Conservation (phyloP, 1,140 invertebrate species). For the Drosophila varians region DNA sequence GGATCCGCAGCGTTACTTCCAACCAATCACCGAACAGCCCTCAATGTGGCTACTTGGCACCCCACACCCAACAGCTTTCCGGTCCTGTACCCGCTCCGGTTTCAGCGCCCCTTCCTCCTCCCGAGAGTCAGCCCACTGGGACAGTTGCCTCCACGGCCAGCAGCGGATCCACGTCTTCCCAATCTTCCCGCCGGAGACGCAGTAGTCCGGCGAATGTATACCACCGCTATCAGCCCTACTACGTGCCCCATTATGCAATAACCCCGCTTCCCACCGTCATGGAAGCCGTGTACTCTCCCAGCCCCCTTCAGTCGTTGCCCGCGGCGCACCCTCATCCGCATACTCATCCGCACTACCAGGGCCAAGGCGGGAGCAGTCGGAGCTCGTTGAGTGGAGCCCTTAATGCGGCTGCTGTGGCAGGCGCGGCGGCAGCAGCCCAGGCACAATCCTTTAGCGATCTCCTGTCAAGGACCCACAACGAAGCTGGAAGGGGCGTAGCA, state of each 20-base stretch:
- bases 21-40: conserved; percentile 55
- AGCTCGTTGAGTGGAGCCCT: conserved; percentile 63
- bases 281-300: conserved; percentile 40
- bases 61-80: conserved; percentile 12
- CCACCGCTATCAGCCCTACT: conserved; percentile 65
- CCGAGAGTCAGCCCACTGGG: conserved; percentile 4
- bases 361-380: conserved; percentile 62
- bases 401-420: conserved; percentile 68
- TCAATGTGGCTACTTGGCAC: conserved; percentile 50
- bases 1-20: conserved; percentile 65
- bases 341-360: conserved; percentile 55
- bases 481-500: not conserved
- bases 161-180: conserved; percentile 12
- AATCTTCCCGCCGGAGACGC: conserved; percentile 26
- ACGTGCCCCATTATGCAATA: conserved; percentile 63
- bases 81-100: conserved; percentile 13
- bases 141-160: conserved; percentile 4
- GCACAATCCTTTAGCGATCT: conserved; percentile 64
- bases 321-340: conserved; percentile 13
- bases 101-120: not conserved
- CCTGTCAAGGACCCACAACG: conserved; percentile 40
- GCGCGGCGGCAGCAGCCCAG: conserved; percentile 67
- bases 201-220: conserved; percentile 56
- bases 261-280: conserved; percentile 48
- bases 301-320: conserved; percentile 3